These are phyloP conservation scores for Achlya flavicornis DNA, from an alignment of 2,888 invertebrate species.

Conservation along the genomic window DNA sequence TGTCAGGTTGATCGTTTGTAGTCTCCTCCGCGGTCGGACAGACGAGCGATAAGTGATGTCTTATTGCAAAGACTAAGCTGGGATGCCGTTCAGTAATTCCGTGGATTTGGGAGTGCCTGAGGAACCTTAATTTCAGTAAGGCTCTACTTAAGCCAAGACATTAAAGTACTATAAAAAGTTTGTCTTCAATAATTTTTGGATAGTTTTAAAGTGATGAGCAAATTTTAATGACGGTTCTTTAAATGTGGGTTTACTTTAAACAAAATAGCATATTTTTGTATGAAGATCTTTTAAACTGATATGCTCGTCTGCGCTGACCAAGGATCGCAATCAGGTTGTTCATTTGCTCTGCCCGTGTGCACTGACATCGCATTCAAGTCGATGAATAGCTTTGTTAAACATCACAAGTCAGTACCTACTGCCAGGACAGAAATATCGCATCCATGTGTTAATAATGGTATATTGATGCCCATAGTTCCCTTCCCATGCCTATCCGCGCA, in stretches of 20 bases:
- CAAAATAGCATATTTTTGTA: background rate
- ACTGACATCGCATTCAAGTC: slow-evolving; percentile 57
- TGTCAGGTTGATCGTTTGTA: slow-evolving; percentile 54
- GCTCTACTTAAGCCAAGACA: no score
- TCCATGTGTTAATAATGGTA: slow-evolving; percentile 54
- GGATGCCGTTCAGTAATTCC: background rate
- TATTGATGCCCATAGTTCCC: slow-evolving; percentile 43
- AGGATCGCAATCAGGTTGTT: slow-evolving; percentile 46
- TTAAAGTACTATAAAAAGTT: no score
- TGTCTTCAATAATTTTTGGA: no score
- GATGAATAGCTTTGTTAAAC: slow-evolving; percentile 74
- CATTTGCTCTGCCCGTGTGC: slow-evolving; percentile 44
- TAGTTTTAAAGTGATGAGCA: no score
- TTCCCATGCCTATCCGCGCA: slow-evolving; percentile 35
- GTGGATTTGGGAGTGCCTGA: no score
- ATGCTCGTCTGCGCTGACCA: slow-evolving; percentile 30
- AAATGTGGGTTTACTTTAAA: background rate
- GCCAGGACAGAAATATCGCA: slow-evolving; percentile 57
- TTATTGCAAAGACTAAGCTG: background rate
- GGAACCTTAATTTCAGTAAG: no score
- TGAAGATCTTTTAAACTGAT: background rate
- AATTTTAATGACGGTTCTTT: no score
- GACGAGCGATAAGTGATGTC: slow-evolving; percentile 35
- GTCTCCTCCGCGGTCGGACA: slow-evolving; percentile 29
- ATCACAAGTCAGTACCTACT: slow-evolving; percentile 45